phyloP scores from a whole-genome alignment of 92 coral and sea anemone species.

The Bergia puertoricense region DNA sequence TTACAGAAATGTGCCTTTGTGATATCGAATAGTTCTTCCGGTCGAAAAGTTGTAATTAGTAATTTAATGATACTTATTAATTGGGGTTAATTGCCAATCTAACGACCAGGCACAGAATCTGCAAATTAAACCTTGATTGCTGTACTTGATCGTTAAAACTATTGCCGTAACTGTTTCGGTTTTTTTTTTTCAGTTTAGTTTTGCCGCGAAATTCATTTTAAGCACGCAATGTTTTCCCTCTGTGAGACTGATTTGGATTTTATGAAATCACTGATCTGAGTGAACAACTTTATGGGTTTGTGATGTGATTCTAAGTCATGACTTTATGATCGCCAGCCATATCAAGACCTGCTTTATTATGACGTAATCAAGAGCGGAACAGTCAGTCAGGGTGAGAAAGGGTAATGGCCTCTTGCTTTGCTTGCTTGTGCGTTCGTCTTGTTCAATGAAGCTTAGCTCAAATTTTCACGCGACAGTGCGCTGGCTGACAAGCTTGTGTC shows the following conservation, averaged over 20 bases:
- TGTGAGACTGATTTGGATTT: constrained; percentile 32
- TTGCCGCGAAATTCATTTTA: background rate
- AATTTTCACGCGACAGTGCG: constrained; percentile 28
- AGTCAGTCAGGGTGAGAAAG: constrained; percentile 27
- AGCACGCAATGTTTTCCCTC: background rate
- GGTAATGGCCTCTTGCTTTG: background rate
- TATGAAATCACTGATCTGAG: constrained; percentile 28
- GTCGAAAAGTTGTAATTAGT: background rate
- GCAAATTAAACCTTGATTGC: constrained; percentile 17
- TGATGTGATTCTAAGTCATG: constrained; percentile 33
- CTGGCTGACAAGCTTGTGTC: constrained; percentile 6
- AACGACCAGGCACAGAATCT: background rate
- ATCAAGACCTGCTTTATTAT: constrained; percentile 46
- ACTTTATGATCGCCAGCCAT: constrained; percentile 39
- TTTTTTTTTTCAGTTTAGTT: background rate
- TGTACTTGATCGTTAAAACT: background rate
- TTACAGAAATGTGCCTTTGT: background rate
- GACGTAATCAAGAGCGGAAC: constrained; percentile 27
- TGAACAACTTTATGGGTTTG: constrained; percentile 18
- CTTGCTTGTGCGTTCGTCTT: background rate
- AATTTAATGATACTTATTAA: background rate
- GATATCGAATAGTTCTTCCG: background rate
- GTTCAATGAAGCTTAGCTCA: constrained; percentile 26
- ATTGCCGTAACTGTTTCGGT: background rate
- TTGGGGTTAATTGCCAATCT: background rate